phyloP scores from a whole-genome alignment of 2,888 invertebrate species.

The Stegophylla sp. region DNA sequence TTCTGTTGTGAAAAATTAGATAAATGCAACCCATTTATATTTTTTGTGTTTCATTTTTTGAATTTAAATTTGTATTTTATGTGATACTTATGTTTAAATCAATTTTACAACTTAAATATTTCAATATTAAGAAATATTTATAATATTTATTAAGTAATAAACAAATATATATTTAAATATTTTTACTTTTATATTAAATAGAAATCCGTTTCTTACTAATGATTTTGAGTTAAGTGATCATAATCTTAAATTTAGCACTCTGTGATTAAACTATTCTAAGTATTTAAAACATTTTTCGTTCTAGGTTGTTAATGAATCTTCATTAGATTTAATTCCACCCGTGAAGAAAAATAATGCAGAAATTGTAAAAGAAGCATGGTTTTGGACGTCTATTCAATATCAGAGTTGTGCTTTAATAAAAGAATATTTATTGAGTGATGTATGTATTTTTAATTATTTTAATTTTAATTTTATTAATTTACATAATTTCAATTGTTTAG shows the following conservation, averaged over 20 bases:
- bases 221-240: no score
- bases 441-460: constrained; percentile 36
- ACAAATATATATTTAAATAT: no score
- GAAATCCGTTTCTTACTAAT: no score
- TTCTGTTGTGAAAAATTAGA: no score
- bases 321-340: constrained; percentile 72
- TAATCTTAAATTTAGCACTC: not conserved
- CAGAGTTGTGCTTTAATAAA: constrained; percentile 90
- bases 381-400: constrained; percentile 97
- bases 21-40: no score
- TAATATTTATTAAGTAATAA: no score
- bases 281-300: not conserved
- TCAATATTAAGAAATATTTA: no score
- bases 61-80: no score
- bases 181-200: no score
- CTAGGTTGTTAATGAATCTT: constrained; percentile 76
- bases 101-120: no score
- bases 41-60: no score
- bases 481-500: constrained; percentile 4
- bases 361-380: constrained; percentile 93
- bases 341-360: constrained; percentile 74
- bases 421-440: constrained; percentile 84
- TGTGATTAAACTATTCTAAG: not conserved
- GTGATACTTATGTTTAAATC: no score
- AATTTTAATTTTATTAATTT: not conserved